Percentiles rank a stretch among this genome's conserved stretches.
Evolutionary conservation across 2,888 invertebrate genomes (phyloP).

Genomic region (Apodemia hepburni): DNA sequence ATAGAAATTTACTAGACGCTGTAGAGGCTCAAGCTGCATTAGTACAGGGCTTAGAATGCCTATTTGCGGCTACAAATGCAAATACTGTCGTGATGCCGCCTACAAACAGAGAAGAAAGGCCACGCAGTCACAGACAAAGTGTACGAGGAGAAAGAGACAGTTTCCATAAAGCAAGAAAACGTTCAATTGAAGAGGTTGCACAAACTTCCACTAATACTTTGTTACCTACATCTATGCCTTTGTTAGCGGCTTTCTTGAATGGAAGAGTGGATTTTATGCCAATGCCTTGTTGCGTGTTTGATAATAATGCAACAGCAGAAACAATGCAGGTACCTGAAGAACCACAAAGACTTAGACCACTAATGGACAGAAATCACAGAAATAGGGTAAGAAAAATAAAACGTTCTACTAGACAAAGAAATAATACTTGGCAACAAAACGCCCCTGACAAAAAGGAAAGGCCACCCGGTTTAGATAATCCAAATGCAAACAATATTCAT

Average conservation of each 20-base stretch:
- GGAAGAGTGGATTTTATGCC: constrained; percentile 79
- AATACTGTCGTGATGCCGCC: constrained; percentile 74
- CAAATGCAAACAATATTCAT: constrained; percentile 72
- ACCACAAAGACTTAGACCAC: constrained; percentile 56
- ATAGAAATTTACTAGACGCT: constrained; percentile 64
- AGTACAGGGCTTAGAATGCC: constrained; percentile 77
- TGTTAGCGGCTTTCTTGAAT: constrained; percentile 83
- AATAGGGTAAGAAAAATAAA: constrained; percentile 78
- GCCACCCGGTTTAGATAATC: constrained; percentile 44
- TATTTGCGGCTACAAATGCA: constrained; percentile 71
- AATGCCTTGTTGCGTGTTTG: constrained; percentile 64
- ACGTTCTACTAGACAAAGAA: constrained; percentile 73
- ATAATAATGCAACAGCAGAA: constrained; percentile 49
- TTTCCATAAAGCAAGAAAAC: constrained; percentile 68
- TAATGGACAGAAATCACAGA: constrained; percentile 73
- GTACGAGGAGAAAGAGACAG: constrained; percentile 66
- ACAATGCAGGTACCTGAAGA: constrained; percentile 51
- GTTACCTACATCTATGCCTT: constrained; percentile 81
- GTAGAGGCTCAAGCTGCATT: constrained; percentile 78
- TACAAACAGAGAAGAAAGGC: constrained; percentile 60
- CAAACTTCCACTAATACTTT: constrained; percentile 84
- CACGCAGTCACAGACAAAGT: constrained; percentile 60
- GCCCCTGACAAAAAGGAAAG: constrained; percentile 56
- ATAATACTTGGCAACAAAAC: constrained; percentile 54
- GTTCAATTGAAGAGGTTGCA: constrained; percentile 80